Conservation (phyloP, 2,888 invertebrate genomes). For the Crocallis elinguaria region DNA sequence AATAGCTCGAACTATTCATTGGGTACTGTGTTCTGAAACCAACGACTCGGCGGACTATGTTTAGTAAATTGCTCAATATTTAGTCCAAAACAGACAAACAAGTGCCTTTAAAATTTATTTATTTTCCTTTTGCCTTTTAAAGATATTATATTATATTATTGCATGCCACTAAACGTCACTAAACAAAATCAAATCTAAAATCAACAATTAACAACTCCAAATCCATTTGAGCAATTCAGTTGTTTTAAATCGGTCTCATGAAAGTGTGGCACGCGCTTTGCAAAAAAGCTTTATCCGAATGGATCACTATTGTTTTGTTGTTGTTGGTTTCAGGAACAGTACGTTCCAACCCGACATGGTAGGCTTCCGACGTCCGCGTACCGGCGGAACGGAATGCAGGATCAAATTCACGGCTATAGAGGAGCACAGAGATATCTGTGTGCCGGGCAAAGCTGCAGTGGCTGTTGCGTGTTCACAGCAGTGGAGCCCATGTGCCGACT, state of each 20-base stretch:
- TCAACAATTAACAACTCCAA: slow-evolving; percentile 15
- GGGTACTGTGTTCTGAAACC: slow-evolving; percentile 41
- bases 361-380: slow-evolving; percentile 71
- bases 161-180: neutral
- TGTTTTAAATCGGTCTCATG: slow-evolving; percentile 20
- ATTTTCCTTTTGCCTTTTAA: too few relatives aligned
- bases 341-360: slow-evolving; percentile 74
- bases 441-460: slow-evolving; percentile 42
- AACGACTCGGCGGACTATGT: too few relatives aligned
- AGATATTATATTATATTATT: neutral
- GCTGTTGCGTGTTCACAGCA: slow-evolving; percentile 56
- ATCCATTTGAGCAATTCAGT: slow-evolving; percentile 20
- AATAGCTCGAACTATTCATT: slow-evolving; percentile 1
- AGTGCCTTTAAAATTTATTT: too few relatives aligned
- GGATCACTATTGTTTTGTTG: slow-evolving; percentile 53
- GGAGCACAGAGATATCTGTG: slow-evolving; percentile 71
- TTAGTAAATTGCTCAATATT: too few relatives aligned
- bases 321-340: slow-evolving; percentile 81
- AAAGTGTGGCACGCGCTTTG: slow-evolving; percentile 17
- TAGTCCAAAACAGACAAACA: too few relatives aligned
- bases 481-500: slow-evolving; percentile 63
- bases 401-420: slow-evolving; percentile 74
- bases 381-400: slow-evolving; percentile 73
- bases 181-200: slow-evolving; percentile 9
- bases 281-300: slow-evolving; percentile 30